These are phyloP conservation scores for Variabilichromis moorii DNA, from an alignment of 2,113 vertebrate species.

Conservation along the genomic window DNA sequence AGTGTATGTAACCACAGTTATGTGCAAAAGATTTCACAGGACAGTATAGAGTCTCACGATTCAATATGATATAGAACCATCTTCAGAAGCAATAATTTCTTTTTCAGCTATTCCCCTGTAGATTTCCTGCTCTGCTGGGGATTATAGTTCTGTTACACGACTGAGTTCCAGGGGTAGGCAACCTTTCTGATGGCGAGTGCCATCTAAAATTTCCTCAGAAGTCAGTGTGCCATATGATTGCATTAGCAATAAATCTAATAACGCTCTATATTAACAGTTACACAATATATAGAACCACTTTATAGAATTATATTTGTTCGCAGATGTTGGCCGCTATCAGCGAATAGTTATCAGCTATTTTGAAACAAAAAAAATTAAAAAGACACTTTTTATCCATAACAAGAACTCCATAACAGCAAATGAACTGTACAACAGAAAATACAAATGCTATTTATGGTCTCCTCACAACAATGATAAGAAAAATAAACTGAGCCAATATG, in stretches of 20 bases:
- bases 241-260: neutral
- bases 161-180: neutral
- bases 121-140: neutral
- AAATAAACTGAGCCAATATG: neutral
- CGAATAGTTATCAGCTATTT: neutral
- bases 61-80: neutral
- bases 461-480: neutral
- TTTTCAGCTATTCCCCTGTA: neutral
- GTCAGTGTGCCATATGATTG: neutral
- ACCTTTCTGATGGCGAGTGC: neutral
- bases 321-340: neutral
- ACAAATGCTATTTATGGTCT: neutral
- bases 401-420: too few relatives aligned
- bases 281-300: neutral
- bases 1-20: neutral
- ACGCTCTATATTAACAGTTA: neutral
- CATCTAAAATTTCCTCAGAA: neutral
- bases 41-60: neutral
- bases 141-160: neutral
- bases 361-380: neutral
- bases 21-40: neutral
- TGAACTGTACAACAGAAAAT: neutral
- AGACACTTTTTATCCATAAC: too few relatives aligned
- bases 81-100: accelerated
- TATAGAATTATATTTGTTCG: neutral